Base-by-base conservation (phyloP, 2,797 vertebrate species). In the Falco concolor region DNA sequence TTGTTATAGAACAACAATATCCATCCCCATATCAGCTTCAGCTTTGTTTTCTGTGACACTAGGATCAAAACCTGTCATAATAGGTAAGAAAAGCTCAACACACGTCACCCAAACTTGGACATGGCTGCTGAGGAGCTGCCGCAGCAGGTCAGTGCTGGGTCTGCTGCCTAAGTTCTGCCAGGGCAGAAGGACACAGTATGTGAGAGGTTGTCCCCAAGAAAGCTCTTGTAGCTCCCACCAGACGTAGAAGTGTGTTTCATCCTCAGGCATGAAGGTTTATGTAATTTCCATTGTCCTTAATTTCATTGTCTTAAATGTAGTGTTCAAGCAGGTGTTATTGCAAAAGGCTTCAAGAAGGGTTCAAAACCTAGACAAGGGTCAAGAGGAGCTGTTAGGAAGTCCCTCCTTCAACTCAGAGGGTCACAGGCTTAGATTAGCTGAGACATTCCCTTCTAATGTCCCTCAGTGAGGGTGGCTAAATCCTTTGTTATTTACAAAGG, bases 131-230 rank as follows among this genome's bases (percentile, higher is more conserved):
- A 63, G 64, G 10, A 63, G 20, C 8, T 75, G 57, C 70, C 84
- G 36, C 40, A 44, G 42, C 27, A 54, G 30, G 5, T 27, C 30
- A 38, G 36, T 3, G 4, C 13, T 77, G 64, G 25, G 4, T 77
- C 44, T 87, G 64, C 38, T 38, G 59, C 13, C 11, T 1, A 3
- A 49, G 67, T 3, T 3, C 38, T 56, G 16, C 42, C 13, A 7
- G 44, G 13, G 24, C 56, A 80, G 42, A 64, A 25, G 34, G 21
- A 89, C 5, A 2, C 5, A 5, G 16, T 44, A 5, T 0, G 0
- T 6, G 3, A 30, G 8, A 32, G 7, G 24, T 68, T 84, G 34
- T 72, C n/a, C 47, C 49, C 45, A 53, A 2, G 8, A 45, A 69
- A 70, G 4, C 1, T 69, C 10, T 10, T 8, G 2, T 44, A 32